A percentile compares a stretch with the other conserved stretches of the same genome.
Evolutionary conservation across 2,797 vertebrate species (phyloP).

Genomic region (Alca torda): DNA sequence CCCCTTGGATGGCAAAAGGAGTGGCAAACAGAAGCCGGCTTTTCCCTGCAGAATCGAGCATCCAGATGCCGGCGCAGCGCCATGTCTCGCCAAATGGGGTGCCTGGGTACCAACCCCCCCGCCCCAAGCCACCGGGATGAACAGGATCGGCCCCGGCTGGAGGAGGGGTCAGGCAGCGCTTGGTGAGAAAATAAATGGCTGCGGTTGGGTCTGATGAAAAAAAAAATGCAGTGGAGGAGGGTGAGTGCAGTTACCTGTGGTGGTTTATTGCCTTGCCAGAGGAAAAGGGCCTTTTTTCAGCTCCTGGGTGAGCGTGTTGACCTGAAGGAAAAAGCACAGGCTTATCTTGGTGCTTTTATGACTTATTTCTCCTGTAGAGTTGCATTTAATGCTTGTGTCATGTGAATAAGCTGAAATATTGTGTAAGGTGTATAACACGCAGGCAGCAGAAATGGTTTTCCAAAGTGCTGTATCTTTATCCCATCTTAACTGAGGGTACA

Average conservation of each 20-base stretch:
- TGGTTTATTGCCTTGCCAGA: neutral
- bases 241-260: neutral
- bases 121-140: neutral
- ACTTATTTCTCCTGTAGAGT: neutral
- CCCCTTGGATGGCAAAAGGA: neutral
- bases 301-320: neutral
- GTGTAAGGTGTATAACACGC: accelerated
- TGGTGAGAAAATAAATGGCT: neutral
- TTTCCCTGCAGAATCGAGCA: neutral
- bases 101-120: neutral
- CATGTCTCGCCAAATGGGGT: too few relatives aligned
- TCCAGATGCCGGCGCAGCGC: neutral
- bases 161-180: neutral
- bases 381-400: neutral
- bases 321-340: neutral
- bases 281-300: neutral
- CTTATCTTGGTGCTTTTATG: neutral
- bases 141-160: too few relatives aligned
- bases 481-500: accelerated
- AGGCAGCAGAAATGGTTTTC: neutral
- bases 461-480: neutral
- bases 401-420: accelerated
- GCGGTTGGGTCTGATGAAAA: neutral
- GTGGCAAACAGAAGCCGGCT: accelerated
- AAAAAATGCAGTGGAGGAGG: neutral